Base-by-base conservation (phyloP, 1,140 invertebrate genomes). In the Drosophila athabasca region DNA sequence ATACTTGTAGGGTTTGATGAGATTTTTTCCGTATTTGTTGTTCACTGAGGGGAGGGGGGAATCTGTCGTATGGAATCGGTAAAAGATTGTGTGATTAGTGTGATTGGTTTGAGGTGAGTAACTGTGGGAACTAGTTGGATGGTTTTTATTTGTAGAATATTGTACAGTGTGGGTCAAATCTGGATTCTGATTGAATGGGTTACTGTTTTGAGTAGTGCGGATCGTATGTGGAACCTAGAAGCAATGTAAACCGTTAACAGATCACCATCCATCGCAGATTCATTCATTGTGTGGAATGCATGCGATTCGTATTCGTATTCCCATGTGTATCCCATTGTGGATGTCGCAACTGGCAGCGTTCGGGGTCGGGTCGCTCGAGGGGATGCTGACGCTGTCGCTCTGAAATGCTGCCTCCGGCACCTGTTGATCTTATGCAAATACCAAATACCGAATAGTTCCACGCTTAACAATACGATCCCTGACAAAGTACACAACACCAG, bases 371-470 rank as follows among this genome's bases (percentile, higher is more conserved):
- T 35, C 19, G 31, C 49, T 41, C 50, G 41, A n/a, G 17, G 60
- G 39, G 54, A 80, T 65, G 66, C 58, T 78, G 79, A 75, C 57
- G 66, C 61, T 59, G 49, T 39, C 31, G 35, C 35, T 39, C 35
- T 39, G 35, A 39, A 39, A 39, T 39, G 35, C 35, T 39, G 29
- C 39, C 58, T 43, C 62, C 61, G 66, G 74, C 74, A 88, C 83
- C 78, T 88, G 74, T 79, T 87, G 82, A 82, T 82, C 82, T 82
- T 75, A 44, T 75, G 82, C 83, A 87, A 87, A 87, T 79, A 87
- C 62, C 31, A 87, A 87, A 87, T 79, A 87, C 65, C 31, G 64
- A 79, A 76, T 87, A 82, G 83, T 78, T 82, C 19, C 55, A 35
- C 55, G 22, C 60, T 39, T 59, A 73, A 85, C 82, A 85, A 85